These are phyloP conservation scores for Xyliphius kryptos DNA, from an alignment of 2,113 vertebrate genomes.

Conservation along the genomic window DNA sequence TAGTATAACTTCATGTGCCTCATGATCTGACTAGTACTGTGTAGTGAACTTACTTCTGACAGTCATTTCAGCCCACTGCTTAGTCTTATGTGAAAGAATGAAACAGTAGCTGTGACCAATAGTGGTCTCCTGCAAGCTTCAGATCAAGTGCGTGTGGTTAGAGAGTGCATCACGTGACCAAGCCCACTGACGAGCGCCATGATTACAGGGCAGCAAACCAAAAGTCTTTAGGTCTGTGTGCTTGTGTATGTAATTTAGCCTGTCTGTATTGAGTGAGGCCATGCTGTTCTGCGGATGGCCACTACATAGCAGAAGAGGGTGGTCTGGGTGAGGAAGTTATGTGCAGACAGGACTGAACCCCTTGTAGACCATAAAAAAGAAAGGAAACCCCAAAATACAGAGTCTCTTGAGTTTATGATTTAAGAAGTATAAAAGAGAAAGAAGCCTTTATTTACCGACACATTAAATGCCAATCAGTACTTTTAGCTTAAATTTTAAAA, in stretches of 20 bases:
- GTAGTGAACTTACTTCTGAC: constrained; percentile 30
- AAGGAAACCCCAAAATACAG: constrained; percentile 70
- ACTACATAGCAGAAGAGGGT: constrained; percentile 31
- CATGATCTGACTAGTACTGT: constrained; percentile 8
- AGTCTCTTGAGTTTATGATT: constrained; percentile 48
- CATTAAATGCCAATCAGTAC: not conserved
- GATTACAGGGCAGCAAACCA: constrained; percentile 68
- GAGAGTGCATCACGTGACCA: constrained; percentile 59
- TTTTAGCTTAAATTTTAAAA: not conserved
- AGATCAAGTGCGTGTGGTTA: constrained; percentile 72
- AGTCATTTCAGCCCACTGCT: constrained; percentile 40
- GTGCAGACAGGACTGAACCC: constrained; percentile 49
- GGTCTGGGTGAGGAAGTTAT: constrained; percentile 31
- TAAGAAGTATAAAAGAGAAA: constrained; percentile 32
- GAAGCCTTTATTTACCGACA: constrained; percentile 11
- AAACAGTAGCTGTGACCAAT: constrained; percentile 58
- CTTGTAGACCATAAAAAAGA: constrained; percentile 54
- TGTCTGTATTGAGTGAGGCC: constrained; percentile 50
- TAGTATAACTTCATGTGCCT: not conserved
- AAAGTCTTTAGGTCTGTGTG: constrained; percentile 34
- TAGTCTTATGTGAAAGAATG: constrained; percentile 55
- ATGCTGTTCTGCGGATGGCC: constrained; percentile 41
- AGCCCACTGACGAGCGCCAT: constrained; percentile 50
- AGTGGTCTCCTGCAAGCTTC: constrained; percentile 62
- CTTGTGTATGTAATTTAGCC: constrained; percentile 20